Conservation (phyloP, 1,140 invertebrate species). For the Lanistes nyassanus region DNA sequence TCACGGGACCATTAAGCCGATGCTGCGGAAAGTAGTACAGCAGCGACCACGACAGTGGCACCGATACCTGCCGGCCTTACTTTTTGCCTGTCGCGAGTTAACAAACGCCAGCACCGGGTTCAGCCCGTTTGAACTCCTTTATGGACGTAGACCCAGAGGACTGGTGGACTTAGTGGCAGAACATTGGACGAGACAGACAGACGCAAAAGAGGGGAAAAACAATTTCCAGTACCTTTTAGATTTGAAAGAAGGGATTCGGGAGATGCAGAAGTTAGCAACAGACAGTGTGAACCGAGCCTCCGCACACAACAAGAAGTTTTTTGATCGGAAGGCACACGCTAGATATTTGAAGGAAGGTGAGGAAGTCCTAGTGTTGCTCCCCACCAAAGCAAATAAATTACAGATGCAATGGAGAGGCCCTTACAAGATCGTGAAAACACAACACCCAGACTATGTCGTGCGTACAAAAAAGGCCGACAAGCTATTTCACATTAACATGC, state of each 20-base stretch:
- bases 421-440: neutral
- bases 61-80: neutral
- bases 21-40: slow-evolving; percentile 25
- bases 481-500: slow-evolving; percentile 31
- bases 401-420: slow-evolving; percentile 27
- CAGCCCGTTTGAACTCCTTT: slow-evolving; percentile 51
- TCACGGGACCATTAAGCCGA: slow-evolving; percentile 48
- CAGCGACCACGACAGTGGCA: neutral
- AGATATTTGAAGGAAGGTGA: slow-evolving; percentile 10
- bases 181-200: slow-evolving; percentile 43
- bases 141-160: slow-evolving; percentile 45
- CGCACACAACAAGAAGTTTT: slow-evolving; percentile 1
- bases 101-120: slow-evolving; percentile 41
- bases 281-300: slow-evolving; percentile 1
- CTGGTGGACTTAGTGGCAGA: slow-evolving; percentile 44
- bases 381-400: slow-evolving; percentile 22
- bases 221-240: slow-evolving; percentile 25
- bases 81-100: neutral
- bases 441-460: slow-evolving; percentile 11
- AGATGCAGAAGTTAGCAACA: slow-evolving; percentile 23
- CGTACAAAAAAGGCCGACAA: slow-evolving; percentile 21
- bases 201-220: slow-evolving; percentile 25
- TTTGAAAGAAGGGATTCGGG: slow-evolving; percentile 11
- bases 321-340: neutral
- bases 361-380: slow-evolving; percentile 18